Evolutionary conservation across 2,888 invertebrate species (phyloP).

Genomic region (Cosmia pyralina): DNA sequence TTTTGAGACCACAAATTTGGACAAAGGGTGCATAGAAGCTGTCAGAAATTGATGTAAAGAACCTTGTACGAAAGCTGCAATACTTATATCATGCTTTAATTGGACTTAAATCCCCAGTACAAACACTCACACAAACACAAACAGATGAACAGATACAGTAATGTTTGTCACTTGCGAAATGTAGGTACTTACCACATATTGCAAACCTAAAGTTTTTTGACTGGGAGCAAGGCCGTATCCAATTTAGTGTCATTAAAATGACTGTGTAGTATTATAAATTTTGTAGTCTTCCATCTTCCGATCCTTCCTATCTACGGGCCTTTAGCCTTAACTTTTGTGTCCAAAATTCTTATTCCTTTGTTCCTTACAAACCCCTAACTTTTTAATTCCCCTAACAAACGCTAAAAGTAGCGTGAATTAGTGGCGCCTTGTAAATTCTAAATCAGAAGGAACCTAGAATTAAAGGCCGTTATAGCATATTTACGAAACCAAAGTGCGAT

Average conservation of each 20-base stretch:
- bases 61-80: not conserved
- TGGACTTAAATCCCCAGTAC: not conserved
- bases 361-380: too few relatives aligned
- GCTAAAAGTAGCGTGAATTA: not conserved
- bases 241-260: slow-evolving; percentile 29
- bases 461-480: not conserved
- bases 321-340: not conserved
- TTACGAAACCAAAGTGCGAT: not conserved
- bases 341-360: not conserved
- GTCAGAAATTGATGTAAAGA: not conserved
- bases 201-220: slow-evolving; percentile 7
- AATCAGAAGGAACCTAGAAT: not conserved
- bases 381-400: not conserved
- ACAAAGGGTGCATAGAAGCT: not conserved
- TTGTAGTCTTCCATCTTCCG: slow-evolving; percentile 44
- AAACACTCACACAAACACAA: slow-evolving; percentile 19
- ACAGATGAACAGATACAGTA: not conserved
- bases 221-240: slow-evolving; percentile 6
- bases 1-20: not conserved
- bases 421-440: slow-evolving; percentile 26
- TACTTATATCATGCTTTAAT: not conserved
- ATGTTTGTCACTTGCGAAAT: slow-evolving; percentile 18
- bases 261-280: slow-evolving; percentile 41
- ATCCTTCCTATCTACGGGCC: slow-evolving; percentile 7
- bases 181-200: not conserved